Evolutionary conservation across 2,797 vertebrate genomes (phyloP).

Genomic region (Heliangelus exortis): DNA sequence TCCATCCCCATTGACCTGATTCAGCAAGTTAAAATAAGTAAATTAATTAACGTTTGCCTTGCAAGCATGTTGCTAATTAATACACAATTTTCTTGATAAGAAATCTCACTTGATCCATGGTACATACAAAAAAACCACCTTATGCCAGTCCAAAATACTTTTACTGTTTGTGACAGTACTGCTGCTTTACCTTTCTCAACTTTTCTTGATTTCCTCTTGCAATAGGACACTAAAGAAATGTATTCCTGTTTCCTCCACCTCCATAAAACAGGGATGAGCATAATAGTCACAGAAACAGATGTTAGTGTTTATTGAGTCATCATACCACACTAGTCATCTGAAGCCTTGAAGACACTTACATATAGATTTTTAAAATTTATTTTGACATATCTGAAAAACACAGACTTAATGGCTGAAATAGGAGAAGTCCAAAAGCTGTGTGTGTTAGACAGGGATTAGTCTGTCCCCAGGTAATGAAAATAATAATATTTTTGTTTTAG

Average conservation of each 20-base stretch:
- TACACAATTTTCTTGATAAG: background rate
- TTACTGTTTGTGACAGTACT: background rate
- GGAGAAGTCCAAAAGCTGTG: background rate
- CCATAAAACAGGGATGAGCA: background rate
- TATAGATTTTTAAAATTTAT: background rate
- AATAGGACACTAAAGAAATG: background rate
- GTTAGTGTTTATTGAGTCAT: background rate
- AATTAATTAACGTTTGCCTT: background rate
- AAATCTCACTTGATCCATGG: background rate
- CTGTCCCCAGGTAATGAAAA: background rate
- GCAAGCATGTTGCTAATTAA: background rate
- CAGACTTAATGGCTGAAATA: background rate
- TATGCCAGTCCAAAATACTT: background rate
- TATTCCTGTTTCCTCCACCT: background rate
- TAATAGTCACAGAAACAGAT: background rate
- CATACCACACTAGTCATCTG: background rate
- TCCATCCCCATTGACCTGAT: rapidly evolving
- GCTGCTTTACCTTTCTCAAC: background rate
- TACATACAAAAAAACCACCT: background rate
- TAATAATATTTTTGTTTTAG: background rate
- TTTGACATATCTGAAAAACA: background rate
- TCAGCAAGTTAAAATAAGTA: background rate
- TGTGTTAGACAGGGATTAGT: background rate
- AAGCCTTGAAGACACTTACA: background rate
- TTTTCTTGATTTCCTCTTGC: background rate